A percentile compares a stretch with the other conserved stretches of the same genome.
phyloP scores from a whole-genome alignment of 2,797 vertebrate species.

The Lateolabrax maculatus region DNA sequence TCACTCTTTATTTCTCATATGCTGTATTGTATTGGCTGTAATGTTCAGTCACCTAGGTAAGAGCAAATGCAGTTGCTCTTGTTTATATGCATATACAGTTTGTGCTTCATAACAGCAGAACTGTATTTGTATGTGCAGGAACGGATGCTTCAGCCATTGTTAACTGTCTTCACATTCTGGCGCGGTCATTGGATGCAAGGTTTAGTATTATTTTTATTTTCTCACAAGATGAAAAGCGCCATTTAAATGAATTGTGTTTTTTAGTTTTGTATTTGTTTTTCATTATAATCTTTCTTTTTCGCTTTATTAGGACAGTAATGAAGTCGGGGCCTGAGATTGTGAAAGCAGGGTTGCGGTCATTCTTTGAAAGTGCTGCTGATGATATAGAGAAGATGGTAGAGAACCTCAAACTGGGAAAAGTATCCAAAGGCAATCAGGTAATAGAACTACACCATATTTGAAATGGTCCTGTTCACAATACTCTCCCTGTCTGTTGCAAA shows the following conservation, averaged over 20 bases:
- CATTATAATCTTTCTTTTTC: background rate
- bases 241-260: background rate
- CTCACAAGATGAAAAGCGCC: background rate
- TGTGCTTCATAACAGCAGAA: background rate
- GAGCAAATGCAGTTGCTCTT: background rate
- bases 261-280: background rate
- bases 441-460: background rate
- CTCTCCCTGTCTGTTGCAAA: background rate
- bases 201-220: constrained; percentile 60
- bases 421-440: constrained; percentile 92
- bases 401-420: constrained; percentile 94
- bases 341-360: constrained; percentile 93
- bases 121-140: constrained; percentile 81
- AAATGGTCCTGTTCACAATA: background rate
- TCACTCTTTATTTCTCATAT: constrained; percentile 20
- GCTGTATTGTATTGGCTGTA: background rate
- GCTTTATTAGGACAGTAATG: constrained; percentile 91
- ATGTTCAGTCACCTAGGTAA: background rate
- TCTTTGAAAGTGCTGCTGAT: constrained; percentile 95
- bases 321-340: constrained; percentile 97
- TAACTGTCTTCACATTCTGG: constrained; percentile 96
- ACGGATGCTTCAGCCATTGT: constrained; percentile 93
- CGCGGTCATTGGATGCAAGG: constrained; percentile 95
- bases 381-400: constrained; percentile 98
- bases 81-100: background rate